Conservation (phyloP, 37 sponge, comb jelly and placozoan genomes). For the Eunapius fragilis region DNA sequence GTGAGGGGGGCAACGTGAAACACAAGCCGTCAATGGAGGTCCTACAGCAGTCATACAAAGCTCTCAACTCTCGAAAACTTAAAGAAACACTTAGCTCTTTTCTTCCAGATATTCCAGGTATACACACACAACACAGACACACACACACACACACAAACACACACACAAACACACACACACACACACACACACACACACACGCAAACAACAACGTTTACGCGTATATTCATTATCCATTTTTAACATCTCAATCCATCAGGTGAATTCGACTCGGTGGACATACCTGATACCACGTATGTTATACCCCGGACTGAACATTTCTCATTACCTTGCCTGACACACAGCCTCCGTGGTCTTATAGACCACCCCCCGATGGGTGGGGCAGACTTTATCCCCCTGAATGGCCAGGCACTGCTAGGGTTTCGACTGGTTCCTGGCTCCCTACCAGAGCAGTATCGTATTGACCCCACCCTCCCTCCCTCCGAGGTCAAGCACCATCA, state of each 20-base stretch:
- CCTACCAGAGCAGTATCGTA: conserved; percentile 75
- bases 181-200: not conserved
- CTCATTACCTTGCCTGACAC: not conserved
- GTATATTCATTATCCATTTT: not conserved
- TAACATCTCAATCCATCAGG: conserved; percentile 46
- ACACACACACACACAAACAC: not conserved
- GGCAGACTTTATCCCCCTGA: conserved; percentile 67
- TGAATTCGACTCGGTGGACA: conserved; percentile 51
- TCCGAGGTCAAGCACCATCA: conserved; percentile 19
- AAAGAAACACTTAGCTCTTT: conserved; percentile 82
- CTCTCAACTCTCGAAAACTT: conserved; percentile 61
- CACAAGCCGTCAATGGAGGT: conserved; percentile 38
- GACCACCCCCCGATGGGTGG: conserved; percentile 73
- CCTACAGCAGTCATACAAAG: conserved; percentile 54
- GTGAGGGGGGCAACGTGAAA: conserved; percentile 11
- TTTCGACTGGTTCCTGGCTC: conserved; percentile 82
- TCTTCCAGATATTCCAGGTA: conserved; percentile 84
- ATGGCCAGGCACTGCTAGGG: conserved; percentile 64
- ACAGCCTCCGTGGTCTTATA: conserved; percentile 59
- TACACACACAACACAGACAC: too few species aligned
- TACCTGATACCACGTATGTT: conserved; percentile 41
- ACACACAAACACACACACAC: not conserved
- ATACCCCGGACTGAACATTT: not conserved
- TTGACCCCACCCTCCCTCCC: conserved; percentile 36
- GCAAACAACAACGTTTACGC: not conserved